phyloP scores from a whole-genome alignment of 2,888 invertebrate species.

The Argyresthia goedartella region DNA sequence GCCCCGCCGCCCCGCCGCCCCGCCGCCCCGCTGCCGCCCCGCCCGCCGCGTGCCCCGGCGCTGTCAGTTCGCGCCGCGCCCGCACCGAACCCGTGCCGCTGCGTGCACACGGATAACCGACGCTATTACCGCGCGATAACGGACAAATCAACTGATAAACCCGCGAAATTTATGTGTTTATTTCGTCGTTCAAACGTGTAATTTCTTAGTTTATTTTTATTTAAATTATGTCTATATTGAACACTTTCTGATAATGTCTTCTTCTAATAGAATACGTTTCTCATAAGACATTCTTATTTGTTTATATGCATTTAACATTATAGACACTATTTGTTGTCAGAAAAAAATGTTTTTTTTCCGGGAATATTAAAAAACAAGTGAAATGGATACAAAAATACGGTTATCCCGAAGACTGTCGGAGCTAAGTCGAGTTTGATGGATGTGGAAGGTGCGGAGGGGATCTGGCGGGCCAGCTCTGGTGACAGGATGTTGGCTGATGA shows the following conservation, averaged over 20 bases:
- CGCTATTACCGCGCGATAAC: slow-evolving; percentile 6
- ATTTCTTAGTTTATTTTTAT: no score
- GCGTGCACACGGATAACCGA: slow-evolving; percentile 3
- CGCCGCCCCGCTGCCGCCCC: slow-evolving; percentile 19
- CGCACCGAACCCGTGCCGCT: slow-evolving; percentile 14
- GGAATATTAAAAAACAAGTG: background rate
- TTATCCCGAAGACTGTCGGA: background rate
- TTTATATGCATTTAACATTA: background rate
- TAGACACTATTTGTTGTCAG: background rate
- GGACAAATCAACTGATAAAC: background rate
- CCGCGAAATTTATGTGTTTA: background rate
- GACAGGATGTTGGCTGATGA: slow-evolving; percentile 66
- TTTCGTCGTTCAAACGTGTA: background rate
- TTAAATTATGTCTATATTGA: background rate
- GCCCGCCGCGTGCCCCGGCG: slow-evolving; percentile 17
- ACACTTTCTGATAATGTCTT: background rate
- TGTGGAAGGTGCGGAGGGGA: slow-evolving; percentile 58
- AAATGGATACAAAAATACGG: background rate
- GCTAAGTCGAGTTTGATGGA: slow-evolving; percentile 56
- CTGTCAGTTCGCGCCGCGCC: slow-evolving; percentile 15
- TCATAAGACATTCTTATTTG: background rate
- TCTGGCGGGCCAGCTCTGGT: slow-evolving; percentile 41
- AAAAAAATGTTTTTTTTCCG: background rate
- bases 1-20: slow-evolving; percentile 19
- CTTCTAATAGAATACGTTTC: background rate